phyloP scores from a whole-genome alignment of 2,113 vertebrate genomes.

The Sylvia atricapilla region DNA sequence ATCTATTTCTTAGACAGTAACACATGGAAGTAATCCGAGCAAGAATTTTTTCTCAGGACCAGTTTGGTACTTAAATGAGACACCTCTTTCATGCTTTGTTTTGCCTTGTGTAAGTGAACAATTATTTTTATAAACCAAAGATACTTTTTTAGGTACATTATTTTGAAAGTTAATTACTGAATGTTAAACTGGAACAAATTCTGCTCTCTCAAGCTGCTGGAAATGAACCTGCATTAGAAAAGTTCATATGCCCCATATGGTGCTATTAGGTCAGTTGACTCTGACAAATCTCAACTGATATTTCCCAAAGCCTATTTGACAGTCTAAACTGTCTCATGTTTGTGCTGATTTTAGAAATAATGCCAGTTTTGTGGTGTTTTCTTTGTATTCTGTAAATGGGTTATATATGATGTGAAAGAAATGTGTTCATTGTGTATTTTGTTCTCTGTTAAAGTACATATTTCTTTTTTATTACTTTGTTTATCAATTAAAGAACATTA shows the following conservation, averaged over 20 bases:
- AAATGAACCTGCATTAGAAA: neutral
- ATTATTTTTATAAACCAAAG: neutral
- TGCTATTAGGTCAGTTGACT: neutral
- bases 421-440: neutral
- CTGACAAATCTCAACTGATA: neutral
- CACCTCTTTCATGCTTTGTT: neutral
- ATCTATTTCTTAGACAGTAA: neutral
- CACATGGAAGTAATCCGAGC: neutral
- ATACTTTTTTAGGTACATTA: neutral
- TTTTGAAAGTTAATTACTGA: neutral
- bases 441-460: neutral
- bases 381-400: neutral
- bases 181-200: neutral
- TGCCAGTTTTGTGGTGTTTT: neutral
- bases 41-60: neutral
- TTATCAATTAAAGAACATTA: neutral
- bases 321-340: neutral
- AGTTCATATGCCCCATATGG: neutral
- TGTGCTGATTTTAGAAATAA: neutral
- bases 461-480: conserved; percentile 11
- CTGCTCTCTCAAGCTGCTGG: neutral
- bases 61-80: neutral
- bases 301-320: neutral
- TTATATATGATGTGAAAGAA: neutral
- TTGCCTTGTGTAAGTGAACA: neutral